Evolutionary conservation across 2,888 invertebrate species (phyloP).

Genomic region (Philopedon plagiatum): DNA sequence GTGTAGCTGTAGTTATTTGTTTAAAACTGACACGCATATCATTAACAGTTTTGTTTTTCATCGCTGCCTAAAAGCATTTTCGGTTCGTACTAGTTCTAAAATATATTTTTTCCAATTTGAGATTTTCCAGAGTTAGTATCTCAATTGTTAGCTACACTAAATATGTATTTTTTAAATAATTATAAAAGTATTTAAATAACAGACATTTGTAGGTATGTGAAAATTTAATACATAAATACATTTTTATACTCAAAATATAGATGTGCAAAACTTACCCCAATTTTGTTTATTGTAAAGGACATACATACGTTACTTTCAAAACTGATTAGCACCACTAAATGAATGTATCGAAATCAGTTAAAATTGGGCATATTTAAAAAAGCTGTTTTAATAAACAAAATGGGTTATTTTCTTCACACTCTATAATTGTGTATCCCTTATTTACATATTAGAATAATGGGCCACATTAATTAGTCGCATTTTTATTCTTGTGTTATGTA

Average conservation of each 20-base stretch:
- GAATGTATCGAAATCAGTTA: too few species aligned
- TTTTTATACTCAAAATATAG: not conserved
- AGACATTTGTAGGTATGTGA: not conserved
- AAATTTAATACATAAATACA: slow-evolving; percentile 3
- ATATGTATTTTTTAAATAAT: slow-evolving; percentile 3
- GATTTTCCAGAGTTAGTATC: not conserved
- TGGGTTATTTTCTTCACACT: not conserved
- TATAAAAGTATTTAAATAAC: not conserved
- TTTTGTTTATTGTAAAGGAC: not conserved
- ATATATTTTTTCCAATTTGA: not conserved
- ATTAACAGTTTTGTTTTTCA: slow-evolving; percentile 44
- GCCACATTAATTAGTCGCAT: not conserved
- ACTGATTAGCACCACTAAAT: too few species aligned
- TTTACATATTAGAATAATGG: slow-evolving; percentile 7
- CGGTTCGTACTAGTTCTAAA: slow-evolving; percentile 28
- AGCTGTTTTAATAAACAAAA: not conserved
- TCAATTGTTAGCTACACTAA: not conserved
- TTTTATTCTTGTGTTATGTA: slow-evolving; percentile 5
- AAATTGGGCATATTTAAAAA: too few species aligned
- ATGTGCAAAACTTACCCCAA: not conserved
- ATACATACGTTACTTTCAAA: not conserved
- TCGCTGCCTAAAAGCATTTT: slow-evolving; percentile 43
- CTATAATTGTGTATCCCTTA: not conserved
- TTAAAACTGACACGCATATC: slow-evolving; percentile 49
- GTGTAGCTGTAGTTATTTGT: slow-evolving; percentile 52